Conservation (phyloP, 2,113 vertebrate species). For the Sinocyclocheilus anophthalmus region DNA sequence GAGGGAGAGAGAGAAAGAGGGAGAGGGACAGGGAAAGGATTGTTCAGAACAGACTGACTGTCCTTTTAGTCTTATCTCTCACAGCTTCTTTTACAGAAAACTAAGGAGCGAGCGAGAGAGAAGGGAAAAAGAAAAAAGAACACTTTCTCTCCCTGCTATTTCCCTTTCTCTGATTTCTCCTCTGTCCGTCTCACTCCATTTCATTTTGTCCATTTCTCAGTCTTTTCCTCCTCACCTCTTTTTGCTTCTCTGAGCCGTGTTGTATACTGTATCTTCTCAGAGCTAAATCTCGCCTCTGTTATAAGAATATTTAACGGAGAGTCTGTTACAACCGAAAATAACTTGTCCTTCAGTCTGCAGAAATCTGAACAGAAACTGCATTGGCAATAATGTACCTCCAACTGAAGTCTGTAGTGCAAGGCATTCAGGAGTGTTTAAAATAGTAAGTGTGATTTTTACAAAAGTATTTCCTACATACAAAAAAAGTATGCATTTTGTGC, state of each 20-base stretch:
- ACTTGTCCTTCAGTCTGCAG: background rate
- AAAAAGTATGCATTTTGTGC: background rate
- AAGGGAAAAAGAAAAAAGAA: conserved; percentile 63
- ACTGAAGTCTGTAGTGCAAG: background rate
- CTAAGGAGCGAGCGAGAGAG: conserved; percentile 68
- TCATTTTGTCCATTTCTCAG: conserved; percentile 71
- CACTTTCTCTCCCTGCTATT: conserved; percentile 69
- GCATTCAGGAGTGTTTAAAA: background rate
- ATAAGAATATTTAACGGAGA: background rate
- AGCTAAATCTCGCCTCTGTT: background rate
- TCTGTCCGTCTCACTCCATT: conserved; percentile 58
- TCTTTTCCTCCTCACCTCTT: conserved; percentile 55
- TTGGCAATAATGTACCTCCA: background rate
- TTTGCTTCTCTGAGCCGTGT: conserved; percentile 58
- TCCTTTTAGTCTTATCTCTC: conserved; percentile 84
- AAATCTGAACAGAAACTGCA: background rate
- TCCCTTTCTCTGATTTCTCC: conserved; percentile 77
- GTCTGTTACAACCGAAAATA: background rate
- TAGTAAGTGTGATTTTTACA: background rate
- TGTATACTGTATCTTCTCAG: background rate
- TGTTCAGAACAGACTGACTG: conserved; percentile 81
- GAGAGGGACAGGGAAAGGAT: conserved; percentile 78
- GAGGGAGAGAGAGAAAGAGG: conserved; percentile 23
- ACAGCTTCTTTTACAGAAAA: conserved; percentile 81
- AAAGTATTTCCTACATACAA: background rate